phyloP scores from a whole-genome alignment of 2,888 invertebrate species.

The Aradus depressus region DNA sequence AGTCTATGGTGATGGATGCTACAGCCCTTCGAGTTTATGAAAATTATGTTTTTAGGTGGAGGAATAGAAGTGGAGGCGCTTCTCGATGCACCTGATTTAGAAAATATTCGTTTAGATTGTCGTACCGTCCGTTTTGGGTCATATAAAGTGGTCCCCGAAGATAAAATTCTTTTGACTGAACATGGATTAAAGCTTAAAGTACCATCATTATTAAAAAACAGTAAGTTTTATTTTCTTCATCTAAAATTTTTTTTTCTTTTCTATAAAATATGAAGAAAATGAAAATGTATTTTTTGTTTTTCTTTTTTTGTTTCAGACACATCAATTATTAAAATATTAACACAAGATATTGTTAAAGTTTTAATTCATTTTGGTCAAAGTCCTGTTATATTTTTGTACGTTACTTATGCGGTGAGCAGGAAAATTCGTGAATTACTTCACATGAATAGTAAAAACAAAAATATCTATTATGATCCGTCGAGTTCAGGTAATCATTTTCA shows the following conservation, averaged over 20 bases:
- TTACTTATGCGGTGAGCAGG: constrained; percentile 53
- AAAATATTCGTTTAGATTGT: constrained; percentile 51
- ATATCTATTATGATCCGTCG: constrained; percentile 42
- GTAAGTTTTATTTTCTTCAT: constrained; percentile 20
- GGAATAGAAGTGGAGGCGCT: constrained; percentile 35
- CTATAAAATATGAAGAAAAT: neutral
- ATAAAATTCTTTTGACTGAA: constrained; percentile 49
- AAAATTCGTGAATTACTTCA: constrained; percentile 57
- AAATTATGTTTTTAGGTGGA: constrained; percentile 47
- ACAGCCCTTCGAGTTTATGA: too few relatives aligned
- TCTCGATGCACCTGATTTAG: constrained; percentile 39
- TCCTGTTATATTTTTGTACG: constrained; percentile 71
- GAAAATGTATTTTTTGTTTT: constrained; percentile 19
- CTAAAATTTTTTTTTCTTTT: neutral
- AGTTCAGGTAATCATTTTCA: constrained; percentile 38
- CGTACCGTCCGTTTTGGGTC: constrained; percentile 75
- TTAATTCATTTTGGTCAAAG: constrained; percentile 67
- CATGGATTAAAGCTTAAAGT: constrained; percentile 39
- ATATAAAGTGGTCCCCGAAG: constrained; percentile 62
- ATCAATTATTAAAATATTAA: constrained; percentile 56
- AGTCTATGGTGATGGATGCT: too few relatives aligned
- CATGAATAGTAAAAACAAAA: constrained; percentile 47
- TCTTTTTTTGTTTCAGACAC: constrained; percentile 39
- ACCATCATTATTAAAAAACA: constrained; percentile 38
- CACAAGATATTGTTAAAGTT: constrained; percentile 59